A percentile compares a stretch with the other conserved stretches of the same genome.
Conservation (phyloP, 2,888 invertebrate genomes). For the Tetranychus truncatus region DNA sequence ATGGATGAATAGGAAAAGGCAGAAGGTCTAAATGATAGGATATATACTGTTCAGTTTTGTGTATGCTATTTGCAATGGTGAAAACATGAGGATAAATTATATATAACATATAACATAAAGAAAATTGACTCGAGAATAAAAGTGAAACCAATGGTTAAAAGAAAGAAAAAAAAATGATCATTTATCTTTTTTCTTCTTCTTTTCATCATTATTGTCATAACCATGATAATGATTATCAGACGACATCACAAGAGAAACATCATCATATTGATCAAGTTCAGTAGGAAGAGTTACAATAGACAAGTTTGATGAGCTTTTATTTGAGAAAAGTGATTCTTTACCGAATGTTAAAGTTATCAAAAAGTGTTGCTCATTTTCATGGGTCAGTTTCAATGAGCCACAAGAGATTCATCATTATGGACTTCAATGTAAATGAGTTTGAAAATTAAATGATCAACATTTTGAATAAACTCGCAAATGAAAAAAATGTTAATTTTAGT, state of each 20-base stretch:
- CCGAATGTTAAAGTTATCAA: not conserved
- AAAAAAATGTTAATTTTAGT: too few species aligned
- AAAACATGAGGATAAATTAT: not conserved
- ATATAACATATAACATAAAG: not conserved
- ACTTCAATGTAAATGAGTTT: not conserved
- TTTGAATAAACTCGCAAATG: too few species aligned
- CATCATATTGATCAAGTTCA: conserved; percentile 1
- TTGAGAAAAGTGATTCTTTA: not conserved
- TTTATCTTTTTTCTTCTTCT: not conserved
- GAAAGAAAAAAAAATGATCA: not conserved
- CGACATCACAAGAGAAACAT: not conserved
- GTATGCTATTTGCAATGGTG: not conserved
- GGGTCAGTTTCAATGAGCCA: not conserved
- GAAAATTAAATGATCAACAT: too few species aligned
- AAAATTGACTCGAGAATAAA: not conserved
- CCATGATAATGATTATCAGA: not conserved
- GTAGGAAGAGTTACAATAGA: not conserved
- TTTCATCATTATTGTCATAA: not conserved
- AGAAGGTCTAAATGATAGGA: not conserved
- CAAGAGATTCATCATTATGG: not conserved
- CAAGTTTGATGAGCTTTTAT: too few species aligned
- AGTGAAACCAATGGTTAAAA: not conserved
- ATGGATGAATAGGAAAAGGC: not conserved
- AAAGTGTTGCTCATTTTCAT: not conserved
- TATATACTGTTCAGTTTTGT: not conserved